Conservation (phyloP, 2,888 invertebrate genomes). For the Oligia fasciuncula region DNA sequence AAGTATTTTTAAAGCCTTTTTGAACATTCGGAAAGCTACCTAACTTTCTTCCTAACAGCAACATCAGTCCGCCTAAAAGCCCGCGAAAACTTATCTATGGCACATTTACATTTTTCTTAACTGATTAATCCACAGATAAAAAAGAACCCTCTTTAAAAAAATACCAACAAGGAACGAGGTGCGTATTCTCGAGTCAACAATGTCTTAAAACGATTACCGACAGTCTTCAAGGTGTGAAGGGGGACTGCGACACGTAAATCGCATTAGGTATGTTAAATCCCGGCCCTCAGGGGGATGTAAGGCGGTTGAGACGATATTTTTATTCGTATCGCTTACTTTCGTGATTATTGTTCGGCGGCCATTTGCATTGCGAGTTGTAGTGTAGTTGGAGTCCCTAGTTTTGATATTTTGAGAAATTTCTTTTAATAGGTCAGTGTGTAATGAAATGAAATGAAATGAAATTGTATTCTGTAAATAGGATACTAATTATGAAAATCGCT, state of each 20-base stretch:
- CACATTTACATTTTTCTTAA: slow-evolving; percentile 27
- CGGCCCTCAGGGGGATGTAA: slow-evolving; percentile 77
- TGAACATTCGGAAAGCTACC: not conserved
- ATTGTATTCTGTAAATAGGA: too few relatives aligned
- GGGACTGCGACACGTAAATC: slow-evolving; percentile 87
- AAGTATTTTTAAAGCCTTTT: not conserved
- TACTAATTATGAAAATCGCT: too few relatives aligned
- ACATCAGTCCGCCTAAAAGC: slow-evolving; percentile 1
- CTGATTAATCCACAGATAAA: slow-evolving; percentile 66
- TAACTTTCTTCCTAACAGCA: not conserved
- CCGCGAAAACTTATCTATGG: slow-evolving; percentile 33
- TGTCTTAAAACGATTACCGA: slow-evolving; percentile 88
- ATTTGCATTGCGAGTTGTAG: slow-evolving; percentile 82
- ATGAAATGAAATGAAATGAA: too few relatives aligned
- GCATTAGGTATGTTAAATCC: slow-evolving; percentile 90
- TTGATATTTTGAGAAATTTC: slow-evolving; percentile 69
- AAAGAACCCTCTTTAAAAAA: slow-evolving; percentile 68
- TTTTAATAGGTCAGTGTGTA: not conserved
- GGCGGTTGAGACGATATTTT: slow-evolving; percentile 84
- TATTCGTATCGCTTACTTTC: slow-evolving; percentile 89
- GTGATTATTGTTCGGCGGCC: slow-evolving; percentile 87
- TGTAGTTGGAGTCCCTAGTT: slow-evolving; percentile 40
- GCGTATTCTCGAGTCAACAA: slow-evolving; percentile 78
- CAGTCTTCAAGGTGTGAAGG: slow-evolving; percentile 79
- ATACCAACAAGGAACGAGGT: slow-evolving; percentile 71